Evolutionary conservation across 2,113 vertebrate genomes (phyloP).

Genomic region (Nothobranchius furzeri): DNA sequence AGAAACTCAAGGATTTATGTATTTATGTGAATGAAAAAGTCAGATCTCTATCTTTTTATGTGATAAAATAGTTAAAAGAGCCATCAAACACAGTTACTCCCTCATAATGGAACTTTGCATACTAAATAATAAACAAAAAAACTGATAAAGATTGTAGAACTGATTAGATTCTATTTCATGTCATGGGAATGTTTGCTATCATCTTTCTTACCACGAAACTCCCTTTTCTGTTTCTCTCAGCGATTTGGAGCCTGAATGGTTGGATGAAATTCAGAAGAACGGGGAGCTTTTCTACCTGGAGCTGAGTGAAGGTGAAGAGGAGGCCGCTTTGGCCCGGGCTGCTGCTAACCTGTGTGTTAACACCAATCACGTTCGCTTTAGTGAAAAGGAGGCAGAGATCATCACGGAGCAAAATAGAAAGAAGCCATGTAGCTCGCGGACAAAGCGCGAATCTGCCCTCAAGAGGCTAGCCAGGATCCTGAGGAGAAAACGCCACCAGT

Average conservation of each 20-base stretch:
- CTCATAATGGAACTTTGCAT: too few species aligned
- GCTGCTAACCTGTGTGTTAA: conserved; percentile 66
- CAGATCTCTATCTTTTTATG: too few species aligned
- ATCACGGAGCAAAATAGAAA: conserved; percentile 82
- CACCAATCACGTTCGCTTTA: conserved; percentile 90
- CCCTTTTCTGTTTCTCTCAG: conserved; percentile 64
- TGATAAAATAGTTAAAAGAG: too few species aligned
- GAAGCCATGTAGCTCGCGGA: conserved; percentile 32
- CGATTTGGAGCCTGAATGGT: conserved; percentile 94
- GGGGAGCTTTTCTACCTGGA: conserved; percentile 97
- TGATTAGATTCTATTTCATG: too few species aligned
- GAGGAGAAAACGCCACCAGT: conserved; percentile 79
- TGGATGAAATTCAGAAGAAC: conserved; percentile 91
- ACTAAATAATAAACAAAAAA: too few species aligned
- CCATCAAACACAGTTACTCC: too few species aligned
- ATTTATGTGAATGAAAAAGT: too few species aligned
- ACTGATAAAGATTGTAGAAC: too few species aligned
- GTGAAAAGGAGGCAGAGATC: conserved; percentile 90
- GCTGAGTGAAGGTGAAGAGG: conserved; percentile 91
- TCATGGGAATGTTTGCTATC: background rate
- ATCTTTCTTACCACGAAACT: too few species aligned
- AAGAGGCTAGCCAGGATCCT: conserved; percentile 87
- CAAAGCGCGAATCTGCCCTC: conserved; percentile 80
- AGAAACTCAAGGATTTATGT: too few species aligned
- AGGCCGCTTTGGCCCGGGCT: conserved; percentile 76